Percentiles rank a stretch among this genome's conserved stretches.
Conservation (phyloP, 1,140 invertebrate species). For the Andrena cerasifolii region DNA sequence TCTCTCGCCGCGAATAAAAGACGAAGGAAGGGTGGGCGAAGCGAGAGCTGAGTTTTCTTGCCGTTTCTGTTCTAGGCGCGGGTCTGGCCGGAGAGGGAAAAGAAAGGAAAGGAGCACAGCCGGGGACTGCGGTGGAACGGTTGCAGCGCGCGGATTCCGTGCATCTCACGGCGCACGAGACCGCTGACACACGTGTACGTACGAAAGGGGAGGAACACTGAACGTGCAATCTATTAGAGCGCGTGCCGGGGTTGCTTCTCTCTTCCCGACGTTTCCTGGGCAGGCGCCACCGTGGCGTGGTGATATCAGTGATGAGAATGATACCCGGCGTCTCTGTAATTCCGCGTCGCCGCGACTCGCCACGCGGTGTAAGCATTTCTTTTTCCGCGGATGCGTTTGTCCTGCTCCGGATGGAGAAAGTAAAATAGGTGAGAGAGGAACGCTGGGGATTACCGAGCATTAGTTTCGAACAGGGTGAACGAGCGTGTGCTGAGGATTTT, state of each 20-base stretch:
- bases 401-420: not conserved
- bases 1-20: constrained; percentile 46
- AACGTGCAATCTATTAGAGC: constrained; percentile 65
- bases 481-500: not conserved
- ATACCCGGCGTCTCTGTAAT: constrained; percentile 28
- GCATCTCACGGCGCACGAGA: not conserved
- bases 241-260: not conserved
- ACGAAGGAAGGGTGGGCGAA: not conserved
- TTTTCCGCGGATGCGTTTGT: constrained; percentile 4
- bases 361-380: constrained; percentile 1
- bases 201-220: constrained; percentile 28
- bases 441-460: not conserved
- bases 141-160: constrained; percentile 2
- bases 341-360: constrained; percentile 22
- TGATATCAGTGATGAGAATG: constrained; percentile 41
- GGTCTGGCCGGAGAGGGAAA: not conserved
- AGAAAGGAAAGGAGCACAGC: not conserved
- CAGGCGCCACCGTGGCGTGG: constrained; percentile 10
- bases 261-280: not conserved
- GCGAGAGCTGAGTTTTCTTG: constrained; percentile 11
- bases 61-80: constrained; percentile 2
- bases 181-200: constrained; percentile 14
- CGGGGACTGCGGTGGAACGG: not conserved
- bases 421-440: not conserved
- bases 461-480: not conserved